A percentile compares a stretch with the other conserved stretches of the same genome.
phyloP scores from a whole-genome alignment of 2,888 invertebrate genomes.

The Macrophya alboannulata region DNA sequence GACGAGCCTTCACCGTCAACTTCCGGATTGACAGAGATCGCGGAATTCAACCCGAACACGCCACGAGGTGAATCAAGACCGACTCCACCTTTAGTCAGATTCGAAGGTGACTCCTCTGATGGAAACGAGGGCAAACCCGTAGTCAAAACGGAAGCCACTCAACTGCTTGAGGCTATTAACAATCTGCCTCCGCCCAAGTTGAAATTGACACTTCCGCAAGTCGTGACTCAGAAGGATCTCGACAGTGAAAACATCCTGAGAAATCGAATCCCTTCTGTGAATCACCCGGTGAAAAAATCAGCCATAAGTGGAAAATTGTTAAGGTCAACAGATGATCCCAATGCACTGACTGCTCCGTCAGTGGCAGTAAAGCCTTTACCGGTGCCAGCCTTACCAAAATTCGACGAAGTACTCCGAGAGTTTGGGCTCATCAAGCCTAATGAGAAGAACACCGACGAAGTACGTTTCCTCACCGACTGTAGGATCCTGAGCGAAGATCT shows the following conservation, averaged over 20 bases:
- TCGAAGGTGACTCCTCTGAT: no score
- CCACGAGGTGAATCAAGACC: no score
- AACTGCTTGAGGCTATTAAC: slow-evolving; percentile 6
- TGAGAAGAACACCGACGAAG: no score
- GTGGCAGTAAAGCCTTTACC: background rate
- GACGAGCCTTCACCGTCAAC: no score
- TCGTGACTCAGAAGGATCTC: background rate
- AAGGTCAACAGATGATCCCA: background rate
- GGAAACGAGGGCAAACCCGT: no score
- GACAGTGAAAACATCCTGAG: background rate
- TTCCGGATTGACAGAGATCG: no score
- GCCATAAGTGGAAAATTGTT: background rate
- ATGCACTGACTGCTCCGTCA: background rate
- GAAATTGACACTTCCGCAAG: background rate
- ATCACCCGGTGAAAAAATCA: background rate
- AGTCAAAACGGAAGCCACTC: background rate
- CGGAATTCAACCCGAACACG: no score
- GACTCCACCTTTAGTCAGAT: no score
- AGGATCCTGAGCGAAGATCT: slow-evolving; percentile 38
- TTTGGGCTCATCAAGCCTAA: background rate
- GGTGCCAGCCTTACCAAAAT: background rate
- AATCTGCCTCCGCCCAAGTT: slow-evolving; percentile 33
- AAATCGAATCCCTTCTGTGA: background rate
- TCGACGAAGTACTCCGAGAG: background rate
- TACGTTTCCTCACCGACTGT: slow-evolving; percentile 19